phyloP scores from a whole-genome alignment of 2,113 vertebrate species.

The Ciconia boyciana region DNA sequence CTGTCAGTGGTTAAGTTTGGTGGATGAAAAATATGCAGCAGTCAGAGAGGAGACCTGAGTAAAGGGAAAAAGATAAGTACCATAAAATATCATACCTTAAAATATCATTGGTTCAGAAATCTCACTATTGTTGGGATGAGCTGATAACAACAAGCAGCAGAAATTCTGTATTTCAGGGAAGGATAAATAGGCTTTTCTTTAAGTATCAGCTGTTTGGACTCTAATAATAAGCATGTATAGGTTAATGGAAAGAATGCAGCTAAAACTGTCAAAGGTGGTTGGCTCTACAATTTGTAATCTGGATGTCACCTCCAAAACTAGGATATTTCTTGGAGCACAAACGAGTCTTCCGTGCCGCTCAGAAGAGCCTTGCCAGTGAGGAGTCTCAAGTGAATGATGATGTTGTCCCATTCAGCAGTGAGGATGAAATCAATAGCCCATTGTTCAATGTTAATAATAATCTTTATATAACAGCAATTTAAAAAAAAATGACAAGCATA shows the following conservation, averaged over 20 bases:
- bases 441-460: slow-evolving; percentile 43
- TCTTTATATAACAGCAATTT: slow-evolving; percentile 24
- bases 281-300: not conserved
- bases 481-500: not conserved
- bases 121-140: not conserved
- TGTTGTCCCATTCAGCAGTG: not conserved
- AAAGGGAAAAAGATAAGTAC: not conserved
- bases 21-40: not conserved
- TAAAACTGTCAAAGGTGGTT: not conserved
- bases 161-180: not conserved
- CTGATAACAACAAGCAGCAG: not conserved
- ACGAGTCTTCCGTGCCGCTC: not conserved
- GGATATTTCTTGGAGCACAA: not conserved
- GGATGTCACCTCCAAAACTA: not conserved
- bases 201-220: not conserved
- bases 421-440: not conserved
- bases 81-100: not conserved
- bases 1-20: not conserved
- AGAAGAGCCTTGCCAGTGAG: not conserved
- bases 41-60: not conserved
- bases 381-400: slow-evolving; percentile 13
- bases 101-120: not conserved
- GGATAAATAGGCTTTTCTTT: not conserved
- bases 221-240: not conserved
- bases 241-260: not conserved